These are phyloP conservation scores for Stegostoma tigrinum DNA, from an alignment of 2,113 vertebrate species.

Conservation along the genomic window DNA sequence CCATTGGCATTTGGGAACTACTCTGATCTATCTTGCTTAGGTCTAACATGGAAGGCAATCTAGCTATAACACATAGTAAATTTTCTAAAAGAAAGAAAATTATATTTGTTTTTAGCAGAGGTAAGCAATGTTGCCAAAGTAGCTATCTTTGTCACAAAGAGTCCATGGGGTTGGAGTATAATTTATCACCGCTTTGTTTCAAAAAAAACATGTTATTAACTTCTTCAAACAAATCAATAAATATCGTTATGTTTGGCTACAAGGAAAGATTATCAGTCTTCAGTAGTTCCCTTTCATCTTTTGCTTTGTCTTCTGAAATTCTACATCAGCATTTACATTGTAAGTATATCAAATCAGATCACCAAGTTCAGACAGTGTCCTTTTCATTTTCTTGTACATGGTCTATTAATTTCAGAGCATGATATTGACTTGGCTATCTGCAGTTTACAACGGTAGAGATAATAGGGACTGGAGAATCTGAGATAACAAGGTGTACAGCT, in stretches of 20 bases:
- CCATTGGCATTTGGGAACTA: too few relatives aligned
- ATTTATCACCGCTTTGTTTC: background rate
- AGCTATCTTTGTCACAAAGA: background rate
- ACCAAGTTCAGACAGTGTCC: background rate
- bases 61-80: background rate
- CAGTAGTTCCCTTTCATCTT: background rate
- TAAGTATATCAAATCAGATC: background rate
- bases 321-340: background rate
- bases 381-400: too few relatives aligned
- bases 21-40: too few relatives aligned
- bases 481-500: too few relatives aligned
- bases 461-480: too few relatives aligned
- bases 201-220: background rate
- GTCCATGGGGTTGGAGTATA: background rate
- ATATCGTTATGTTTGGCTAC: background rate
- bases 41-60: too few relatives aligned
- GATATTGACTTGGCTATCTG: too few relatives aligned
- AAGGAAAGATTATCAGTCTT: background rate
- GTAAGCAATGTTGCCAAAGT: background rate
- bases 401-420: too few relatives aligned
- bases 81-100: too few relatives aligned
- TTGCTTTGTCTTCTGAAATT: background rate
- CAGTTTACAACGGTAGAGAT: too few relatives aligned
- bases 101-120: background rate
- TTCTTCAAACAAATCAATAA: background rate